Percentiles rank a stretch among this genome's conserved stretches.
Conservation (phyloP, 2,113 vertebrate genomes). For the Paratilapia polleni region DNA sequence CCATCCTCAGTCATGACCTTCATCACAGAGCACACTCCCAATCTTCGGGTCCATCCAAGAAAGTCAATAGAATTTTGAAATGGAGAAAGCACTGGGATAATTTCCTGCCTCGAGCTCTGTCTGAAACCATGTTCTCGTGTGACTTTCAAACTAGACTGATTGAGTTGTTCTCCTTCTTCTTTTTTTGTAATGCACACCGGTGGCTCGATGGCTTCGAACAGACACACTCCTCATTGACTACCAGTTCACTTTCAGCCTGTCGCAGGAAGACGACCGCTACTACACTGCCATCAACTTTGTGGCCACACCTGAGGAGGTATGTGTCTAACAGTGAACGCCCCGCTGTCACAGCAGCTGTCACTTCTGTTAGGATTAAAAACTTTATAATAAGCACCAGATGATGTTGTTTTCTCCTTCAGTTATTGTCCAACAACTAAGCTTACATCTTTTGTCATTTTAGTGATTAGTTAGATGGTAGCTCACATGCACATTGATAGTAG, state of each 20-base stretch:
- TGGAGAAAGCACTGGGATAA: neutral
- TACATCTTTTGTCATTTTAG: neutral
- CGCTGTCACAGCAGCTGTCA: constrained; percentile 26
- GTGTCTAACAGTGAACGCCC: constrained; percentile 19
- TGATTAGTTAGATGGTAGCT: neutral
- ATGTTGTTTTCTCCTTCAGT: neutral
- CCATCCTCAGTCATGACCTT: neutral
- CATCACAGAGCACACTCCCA: neutral
- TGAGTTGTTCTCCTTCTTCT: neutral
- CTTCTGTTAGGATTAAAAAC: constrained; percentile 25
- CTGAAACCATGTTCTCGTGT: constrained; percentile 13
- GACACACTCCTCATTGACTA: constrained; percentile 98
- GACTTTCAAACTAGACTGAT: constrained; percentile 53
- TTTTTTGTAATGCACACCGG: constrained; percentile 15
- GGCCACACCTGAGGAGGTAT: constrained; percentile 96
- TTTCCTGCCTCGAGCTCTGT: constrained; percentile 13
- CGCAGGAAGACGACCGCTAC: constrained; percentile 97
- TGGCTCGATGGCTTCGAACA: constrained; percentile 57
- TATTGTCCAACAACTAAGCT: neutral
- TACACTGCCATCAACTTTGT: constrained; percentile 99
- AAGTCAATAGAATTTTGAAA: neutral
- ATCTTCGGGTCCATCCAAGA: neutral
- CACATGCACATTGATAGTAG: neutral
- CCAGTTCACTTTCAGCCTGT: constrained; percentile 99
- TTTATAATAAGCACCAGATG: neutral